These are phyloP conservation scores for Zootoca vivipara DNA, from an alignment of 2,113 vertebrate species.

Conservation along the genomic window DNA sequence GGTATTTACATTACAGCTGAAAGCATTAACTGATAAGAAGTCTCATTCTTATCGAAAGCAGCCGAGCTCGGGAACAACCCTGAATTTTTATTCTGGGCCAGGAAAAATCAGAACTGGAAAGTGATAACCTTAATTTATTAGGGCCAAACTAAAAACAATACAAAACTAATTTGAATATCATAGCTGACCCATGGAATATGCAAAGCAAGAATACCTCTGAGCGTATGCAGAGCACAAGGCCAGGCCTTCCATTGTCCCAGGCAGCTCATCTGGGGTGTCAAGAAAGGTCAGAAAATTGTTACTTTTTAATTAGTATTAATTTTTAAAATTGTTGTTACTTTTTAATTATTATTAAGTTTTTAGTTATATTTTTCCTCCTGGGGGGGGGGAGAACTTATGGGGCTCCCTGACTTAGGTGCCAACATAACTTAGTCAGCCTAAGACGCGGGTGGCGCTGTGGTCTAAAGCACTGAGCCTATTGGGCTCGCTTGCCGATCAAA, in stretches of 20 bases:
- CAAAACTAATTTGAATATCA: not conserved
- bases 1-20: slow-evolving; percentile 8
- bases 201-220: not conserved
- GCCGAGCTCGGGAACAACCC: not conserved
- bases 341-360: not conserved
- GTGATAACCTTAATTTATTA: not conserved
- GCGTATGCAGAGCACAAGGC: not conserved
- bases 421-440: not conserved
- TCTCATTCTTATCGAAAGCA: not conserved
- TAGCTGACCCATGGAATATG: not conserved
- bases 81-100: not conserved
- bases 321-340: not conserved
- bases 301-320: not conserved
- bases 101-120: not conserved
- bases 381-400: not conserved
- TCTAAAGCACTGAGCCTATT: too few species aligned
- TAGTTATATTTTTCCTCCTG: not conserved
- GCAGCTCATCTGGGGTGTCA: not conserved
- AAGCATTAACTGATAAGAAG: slow-evolving; percentile 20
- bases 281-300: not conserved
- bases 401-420: not conserved
- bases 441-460: too few species aligned
- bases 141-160: not conserved
- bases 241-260: not conserved
- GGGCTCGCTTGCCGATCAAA: too few species aligned